Evolutionary conservation across 2,113 vertebrate species (phyloP).

Genomic region (Tenrec ecaudatus): DNA sequence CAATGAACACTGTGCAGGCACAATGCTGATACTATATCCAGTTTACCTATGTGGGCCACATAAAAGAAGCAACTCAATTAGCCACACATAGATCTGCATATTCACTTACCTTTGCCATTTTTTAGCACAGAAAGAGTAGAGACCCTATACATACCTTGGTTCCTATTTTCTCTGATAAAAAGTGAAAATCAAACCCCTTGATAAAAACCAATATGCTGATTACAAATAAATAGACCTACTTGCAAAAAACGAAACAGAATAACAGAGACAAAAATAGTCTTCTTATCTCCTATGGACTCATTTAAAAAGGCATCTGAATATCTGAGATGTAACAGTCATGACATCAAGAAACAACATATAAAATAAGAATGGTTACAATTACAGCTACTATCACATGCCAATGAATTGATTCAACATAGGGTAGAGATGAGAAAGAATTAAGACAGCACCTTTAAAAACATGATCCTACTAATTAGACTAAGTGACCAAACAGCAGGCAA

Average conservation of each 20-base stretch:
- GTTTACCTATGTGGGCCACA: neutral
- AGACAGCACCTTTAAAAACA: constrained; percentile 59
- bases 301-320: neutral
- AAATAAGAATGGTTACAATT: neutral
- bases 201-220: neutral
- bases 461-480: constrained; percentile 48
- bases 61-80: neutral
- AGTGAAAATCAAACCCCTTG: neutral
- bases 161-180: neutral
- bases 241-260: neutral
- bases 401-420: neutral
- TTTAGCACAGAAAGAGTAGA: constrained; percentile 36
- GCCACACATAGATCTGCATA: neutral
- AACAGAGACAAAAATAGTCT: neutral
- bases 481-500: constrained; percentile 14
- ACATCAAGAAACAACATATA: neutral
- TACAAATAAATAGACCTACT: neutral
- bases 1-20: neutral
- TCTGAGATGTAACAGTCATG: constrained; percentile 4
- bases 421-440: constrained; percentile 33
- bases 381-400: neutral
- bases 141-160: neutral
- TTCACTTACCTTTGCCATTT: neutral
- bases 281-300: neutral
- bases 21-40: neutral